Evolutionary conservation across 2,888 invertebrate species (phyloP), one percentile per base, ranked within the genome.

Genomic region (Drosophila hamatofila): DNA sequence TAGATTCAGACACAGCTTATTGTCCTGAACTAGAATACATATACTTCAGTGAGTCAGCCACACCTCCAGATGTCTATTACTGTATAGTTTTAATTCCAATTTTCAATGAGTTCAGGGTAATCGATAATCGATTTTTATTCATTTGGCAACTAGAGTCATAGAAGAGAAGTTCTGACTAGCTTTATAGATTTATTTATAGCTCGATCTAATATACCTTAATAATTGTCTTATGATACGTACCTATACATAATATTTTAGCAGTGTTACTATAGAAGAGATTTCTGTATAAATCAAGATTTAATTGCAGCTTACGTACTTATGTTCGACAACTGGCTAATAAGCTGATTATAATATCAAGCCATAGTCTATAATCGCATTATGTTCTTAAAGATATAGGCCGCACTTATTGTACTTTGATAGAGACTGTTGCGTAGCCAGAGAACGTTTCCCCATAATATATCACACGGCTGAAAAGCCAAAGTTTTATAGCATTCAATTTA

Each of bases 401-500:
- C 11, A 12, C 8, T 1, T 12, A 18, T 18, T 30, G 18, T 7
- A 30, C 21, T 21, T 30, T 49, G 12, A 49, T 30, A 49, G 3
- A 11, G 48, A 6, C 5, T 37, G 23, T 52, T 52, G 23, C 35
- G 52, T 37, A 37, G 35, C 4, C 16, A 9, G n/a, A 30, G 48
- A 49, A 18, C 25, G n/a, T 37, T 21, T 18, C 41, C 16, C 30
- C 23, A n/a, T 21, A 51, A 30, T 39, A 59, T 66, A 39, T 52
- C 46, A 49, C 3, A 9, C 27, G n/a, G 33, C 25, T 37, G 21
- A 30, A 41, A 49, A 16, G 14, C 27, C 41, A 30, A 18, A 9
- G 30, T 21, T 51, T 27, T 58, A 41, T 23, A 41, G 27, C 9
- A 18, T 1, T 27, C 21, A 46, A 56, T 68, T 51, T 27, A 57